Evolutionary conservation across 2,113 vertebrate species (phyloP).

Genomic region (Daboia siamensis): DNA sequence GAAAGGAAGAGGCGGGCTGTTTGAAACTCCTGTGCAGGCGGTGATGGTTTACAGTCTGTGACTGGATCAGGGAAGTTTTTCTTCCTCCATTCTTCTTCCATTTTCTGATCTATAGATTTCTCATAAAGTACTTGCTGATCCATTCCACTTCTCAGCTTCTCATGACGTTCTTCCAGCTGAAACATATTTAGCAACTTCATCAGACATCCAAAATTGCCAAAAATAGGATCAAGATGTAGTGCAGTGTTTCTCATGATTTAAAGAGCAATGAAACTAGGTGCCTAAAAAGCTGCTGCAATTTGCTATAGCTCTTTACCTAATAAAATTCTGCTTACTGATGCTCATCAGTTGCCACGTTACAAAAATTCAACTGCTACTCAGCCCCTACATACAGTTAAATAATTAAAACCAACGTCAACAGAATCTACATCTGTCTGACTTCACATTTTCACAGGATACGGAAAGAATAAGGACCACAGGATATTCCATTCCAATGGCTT

Average conservation of each 20-base stretch:
- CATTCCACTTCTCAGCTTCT: conserved; percentile 87
- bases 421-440: neutral
- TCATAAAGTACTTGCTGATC: conserved; percentile 89
- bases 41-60: conserved; percentile 87
- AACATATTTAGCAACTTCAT: conserved; percentile 50
- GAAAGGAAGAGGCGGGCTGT: conserved; percentile 94
- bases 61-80: conserved; percentile 85
- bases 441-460: neutral
- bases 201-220: neutral
- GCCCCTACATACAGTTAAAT: neutral
- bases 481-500: neutral
- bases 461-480: neutral
- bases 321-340: neutral
- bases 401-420: neutral
- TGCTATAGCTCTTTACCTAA: neutral
- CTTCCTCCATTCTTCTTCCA: conserved; percentile 81
- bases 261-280: neutral
- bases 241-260: neutral
- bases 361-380: neutral
- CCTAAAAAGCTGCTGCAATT: neutral
- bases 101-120: conserved; percentile 79
- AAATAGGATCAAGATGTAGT: neutral
- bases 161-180: conserved; percentile 88
- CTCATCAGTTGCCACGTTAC: neutral
- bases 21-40: conserved; percentile 92